Base-by-base conservation (phyloP, 2,797 vertebrate genomes). In the Staurois parvus region DNA sequence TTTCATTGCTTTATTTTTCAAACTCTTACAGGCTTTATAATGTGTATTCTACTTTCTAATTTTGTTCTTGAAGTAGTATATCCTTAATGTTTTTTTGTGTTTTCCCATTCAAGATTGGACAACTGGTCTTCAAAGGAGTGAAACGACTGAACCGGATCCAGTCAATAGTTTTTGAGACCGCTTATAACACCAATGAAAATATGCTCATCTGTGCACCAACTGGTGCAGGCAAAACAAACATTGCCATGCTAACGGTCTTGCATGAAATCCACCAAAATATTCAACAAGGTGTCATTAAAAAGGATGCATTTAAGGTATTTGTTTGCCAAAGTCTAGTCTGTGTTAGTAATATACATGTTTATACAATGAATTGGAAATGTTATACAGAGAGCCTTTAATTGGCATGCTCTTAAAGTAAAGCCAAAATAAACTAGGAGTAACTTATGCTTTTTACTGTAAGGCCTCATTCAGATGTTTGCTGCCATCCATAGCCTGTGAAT, bases 111-210 rank as follows among this genome's bases (percentile, higher is more conserved):
- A 90, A 99, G 98, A 94, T 99, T 75, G 98, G 96, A 6, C 97
- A 99, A 89, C 91, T 99, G 91, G 98, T 96, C 88, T 99, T 99
- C 90, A 96, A 98, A 93, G 97, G 98, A 79, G 96, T 98, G 96
- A 97, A 95, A 89, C 93, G 93, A 85, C 94, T 99, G 79, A 99
- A 99, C 89, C 92, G 98, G 88, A 99, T 99, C 89, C 98, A 99
- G 87, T 99, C 98, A 7, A 94, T 99, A 83, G 98, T 99, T 81
- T 99, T 99, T 0, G 98, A 99, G 91, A 99, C 98, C 0, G 98
- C 98, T 83, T 99, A 99, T 91, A 98, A 97, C 89, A 99, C 98
- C 86, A 99, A 99, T 0, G 98, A 99, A 90, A 99, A 99, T 91
- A 96, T 99, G 91, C 94, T 99, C 34, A 97, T 99, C 88, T 98